Conservation (phyloP, 2,888 invertebrate genomes). For the Drosophila pseudotalamancana region DNA sequence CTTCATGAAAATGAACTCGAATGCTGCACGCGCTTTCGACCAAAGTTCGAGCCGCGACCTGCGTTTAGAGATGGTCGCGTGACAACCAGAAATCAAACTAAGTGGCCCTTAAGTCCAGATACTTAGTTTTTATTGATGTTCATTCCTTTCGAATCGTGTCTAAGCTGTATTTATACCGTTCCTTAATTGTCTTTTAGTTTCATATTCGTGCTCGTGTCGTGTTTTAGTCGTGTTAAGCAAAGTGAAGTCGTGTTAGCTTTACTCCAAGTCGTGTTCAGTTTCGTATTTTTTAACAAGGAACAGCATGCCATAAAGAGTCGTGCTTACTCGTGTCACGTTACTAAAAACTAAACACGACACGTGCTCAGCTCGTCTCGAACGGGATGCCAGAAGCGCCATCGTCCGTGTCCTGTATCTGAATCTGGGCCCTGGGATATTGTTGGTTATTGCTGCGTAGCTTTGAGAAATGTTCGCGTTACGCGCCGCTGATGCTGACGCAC, state of each 20-base stretch:
- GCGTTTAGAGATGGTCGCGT: slow-evolving; percentile 4
- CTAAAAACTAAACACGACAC: neutral
- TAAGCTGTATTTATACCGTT: neutral
- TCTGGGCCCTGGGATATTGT: slow-evolving; percentile 27
- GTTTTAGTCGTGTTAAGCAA: neutral
- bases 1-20: slow-evolving; percentile 51
- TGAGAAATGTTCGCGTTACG: slow-evolving; percentile 65
- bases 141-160: neutral
- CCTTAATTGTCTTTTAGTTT: neutral
- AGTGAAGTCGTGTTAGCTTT: neutral
- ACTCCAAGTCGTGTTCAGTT: neutral
- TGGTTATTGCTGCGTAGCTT: slow-evolving; percentile 50
- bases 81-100: neutral
- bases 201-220: too few relatives aligned
- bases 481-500: slow-evolving; percentile 66
- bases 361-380: slow-evolving; percentile 1
- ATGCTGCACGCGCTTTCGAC: slow-evolving; percentile 19
- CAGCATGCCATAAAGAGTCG: neutral
- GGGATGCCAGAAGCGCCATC: neutral
- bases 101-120: too few relatives aligned
- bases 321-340: neutral
- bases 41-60: slow-evolving; percentile 9
- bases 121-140: too few relatives aligned
- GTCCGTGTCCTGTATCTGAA: slow-evolving; percentile 17
- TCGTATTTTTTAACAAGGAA: neutral